Evolutionary conservation across 2,797 vertebrate genomes (phyloP), one percentile per base, ranked within the genome.

Genomic region (Hybognathus amarus): DNA sequence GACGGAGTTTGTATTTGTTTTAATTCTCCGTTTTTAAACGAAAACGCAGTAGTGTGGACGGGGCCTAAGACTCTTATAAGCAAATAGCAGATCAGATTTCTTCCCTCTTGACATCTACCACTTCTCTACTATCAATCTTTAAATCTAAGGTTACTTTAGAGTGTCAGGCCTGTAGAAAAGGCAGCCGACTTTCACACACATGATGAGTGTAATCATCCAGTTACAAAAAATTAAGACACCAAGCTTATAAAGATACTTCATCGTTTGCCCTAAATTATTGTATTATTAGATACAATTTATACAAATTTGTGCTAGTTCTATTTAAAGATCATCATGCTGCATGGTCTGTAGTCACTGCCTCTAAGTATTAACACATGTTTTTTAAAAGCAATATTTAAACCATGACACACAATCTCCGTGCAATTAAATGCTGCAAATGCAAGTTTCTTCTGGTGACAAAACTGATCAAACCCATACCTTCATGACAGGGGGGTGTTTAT

Each of bases 401-500:
- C 47, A 42, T 27, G 40, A 36, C 66, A 77, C 59, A 22, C 50
- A 59, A 54, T 33, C 36, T 45, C 36, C 18, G 67, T 68, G 33
- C 4, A 77, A 90, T 87, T 88, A 88, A 86, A 59, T 67, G 87
- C 90, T 61, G 88, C 87, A 85, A 90, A 91, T 86, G 93, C 93
- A 91, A 85, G 92, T 88, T 79, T 90, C 89, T 88, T 88, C 90
- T 87, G 91, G 89, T 92, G 93, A 92, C 92, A 90, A 91, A 86
- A 92, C 71, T 24, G 92, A 92, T 90, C 89, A 93, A 94, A 91
- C 92, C 90, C 67, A 20, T 83, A 92, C 87, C 91, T 86, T 82
- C 93, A 92, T 47, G 63, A 92, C 59, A 70, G 92, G 93, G n/a
- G 91, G 90, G 92, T 93, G 91, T 93, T 94, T 94, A 93, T 90